Base-by-base conservation (phyloP, 1,140 invertebrate species). In the Conus ventricosus region DNA sequence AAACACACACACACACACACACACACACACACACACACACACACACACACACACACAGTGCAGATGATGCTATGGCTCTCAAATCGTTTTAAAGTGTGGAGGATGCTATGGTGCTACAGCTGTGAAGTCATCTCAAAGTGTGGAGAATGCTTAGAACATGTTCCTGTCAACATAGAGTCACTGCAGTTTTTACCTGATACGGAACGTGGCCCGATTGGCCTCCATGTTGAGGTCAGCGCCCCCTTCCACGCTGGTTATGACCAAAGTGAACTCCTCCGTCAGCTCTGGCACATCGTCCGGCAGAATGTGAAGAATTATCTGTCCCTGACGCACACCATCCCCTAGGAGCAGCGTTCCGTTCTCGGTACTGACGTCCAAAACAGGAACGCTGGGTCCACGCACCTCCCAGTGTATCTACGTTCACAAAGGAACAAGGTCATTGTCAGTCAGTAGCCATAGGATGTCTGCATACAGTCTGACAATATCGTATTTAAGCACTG, bases 201-300 rank as follows among this genome's bases (percentile, higher is more conserved):
- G 92, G 82, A 95, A 94, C 23, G 82, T 88, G 15, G 94, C 92
- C 7, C 78, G 85, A 84, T 88, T 93, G 83, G 88, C 89, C 53
- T 89, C 55, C 13, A 53, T 84, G 86, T 94, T 93, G 39, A 95
- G 90, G 53, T 94, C 92, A 17, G 94, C 94, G 27, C 94, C 94
- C 51, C 94, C 94, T 27, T 92, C 90, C 53, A 94, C 91, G 39
- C 87, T 89, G 5, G 85, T 89, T 17, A 95, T 88, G 7, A 85
- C 87, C 25, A 95, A 53, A 53, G 83, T 88, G 88, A 93, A 94
- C 55, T 87, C 89, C 83, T 95, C 94, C 53, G 91, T 93, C 51
- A 95, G 85, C 89, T 95, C 94, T 13, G 94, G 93, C 53, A 92
- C 67, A 23, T 89, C 91, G 85, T 95, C 94, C 57, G 94, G 90